phyloP scores from a whole-genome alignment of 2,888 invertebrate genomes.

The Brachylomia viminalis region DNA sequence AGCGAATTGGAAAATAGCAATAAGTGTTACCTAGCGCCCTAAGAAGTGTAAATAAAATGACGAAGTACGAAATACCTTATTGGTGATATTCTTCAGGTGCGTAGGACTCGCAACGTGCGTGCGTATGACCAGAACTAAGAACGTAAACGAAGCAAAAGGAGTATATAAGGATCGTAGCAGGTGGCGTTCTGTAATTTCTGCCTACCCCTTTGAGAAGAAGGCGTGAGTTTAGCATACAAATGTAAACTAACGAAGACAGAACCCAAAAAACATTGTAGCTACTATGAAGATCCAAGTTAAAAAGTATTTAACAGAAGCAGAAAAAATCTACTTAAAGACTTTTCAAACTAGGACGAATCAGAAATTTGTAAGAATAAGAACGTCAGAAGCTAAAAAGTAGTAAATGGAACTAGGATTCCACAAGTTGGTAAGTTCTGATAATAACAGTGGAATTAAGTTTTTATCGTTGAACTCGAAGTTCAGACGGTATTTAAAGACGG shows the following conservation, averaged over 20 bases:
- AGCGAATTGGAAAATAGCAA: no score
- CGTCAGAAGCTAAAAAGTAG: slow-evolving; percentile 34
- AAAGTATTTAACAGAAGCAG: slow-evolving; percentile 8
- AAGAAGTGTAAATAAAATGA: neutral
- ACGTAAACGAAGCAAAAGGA: no score
- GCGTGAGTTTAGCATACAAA: no score
- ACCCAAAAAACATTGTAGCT: neutral
- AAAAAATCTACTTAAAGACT: slow-evolving; percentile 28
- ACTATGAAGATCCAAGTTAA: neutral
- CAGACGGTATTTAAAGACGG: slow-evolving; percentile 65
- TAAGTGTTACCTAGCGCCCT: neutral
- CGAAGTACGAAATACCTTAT: no score
- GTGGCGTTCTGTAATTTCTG: no score
- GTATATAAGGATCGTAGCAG: no score
- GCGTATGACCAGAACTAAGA: no score
- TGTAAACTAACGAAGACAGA: neutral
- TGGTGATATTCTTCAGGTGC: no score
- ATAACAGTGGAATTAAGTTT: slow-evolving; percentile 66
- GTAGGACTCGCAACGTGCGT: no score
- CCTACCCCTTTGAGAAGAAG: no score
- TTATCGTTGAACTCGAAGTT: slow-evolving; percentile 68
- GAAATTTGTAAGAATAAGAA: slow-evolving; percentile 44
- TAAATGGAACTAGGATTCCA: slow-evolving; percentile 51
- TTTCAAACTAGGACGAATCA: slow-evolving; percentile 32
- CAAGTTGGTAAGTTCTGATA: slow-evolving; percentile 65